Base-by-base conservation (phyloP, 2,888 invertebrate genomes). In the Protophormia terraenovae region DNA sequence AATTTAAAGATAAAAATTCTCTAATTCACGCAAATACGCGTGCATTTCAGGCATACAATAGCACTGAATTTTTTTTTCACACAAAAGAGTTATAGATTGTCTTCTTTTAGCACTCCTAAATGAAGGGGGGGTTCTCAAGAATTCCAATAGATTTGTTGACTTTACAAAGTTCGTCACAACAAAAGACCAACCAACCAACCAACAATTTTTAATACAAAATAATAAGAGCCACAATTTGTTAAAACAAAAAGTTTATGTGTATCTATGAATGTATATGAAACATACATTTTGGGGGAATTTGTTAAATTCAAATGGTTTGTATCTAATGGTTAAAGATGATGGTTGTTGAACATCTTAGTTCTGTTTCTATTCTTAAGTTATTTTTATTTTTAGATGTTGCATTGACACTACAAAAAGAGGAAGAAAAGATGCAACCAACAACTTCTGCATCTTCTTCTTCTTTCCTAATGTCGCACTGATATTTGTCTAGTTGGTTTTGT, bases 301-400 rank as follows among this genome's bases (percentile, higher is more conserved):
- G 0, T n/a, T n/a, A 35, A 60, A 67, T 60, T 67, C 32, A 32
- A 82, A 76, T 69, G 32, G 14, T 71, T 22, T 50, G 35, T 50
- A 45, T 71, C 45, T 77, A 76, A 67, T 67, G 45, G 14, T 5
- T 24, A 58, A 7, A 24, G 4, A 47, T 75, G 24, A 58, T 58
- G 32, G 45, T 50, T 69, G 10, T 16, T 50, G 16, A 16, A 16
- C 38, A 7, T 60, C 12, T 45, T 12, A 22, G 1, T 38, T 10
- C 8, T 22, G 14, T n/a, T 45, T 24, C n/a, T 53, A 0, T 53
- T 19, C 66, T 29, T 7, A 0, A 0, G n/a, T 50, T 83, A 83
- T 79, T 83, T 73, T 50, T 83, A 83, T 79, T 83, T 73, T 67
- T 79, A 79, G 73, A 73, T 8, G 7, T 35, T 53, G 35, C 60